phyloP scores from a whole-genome alignment of 2,888 invertebrate genomes.

The Abrostola tripartita region DNA sequence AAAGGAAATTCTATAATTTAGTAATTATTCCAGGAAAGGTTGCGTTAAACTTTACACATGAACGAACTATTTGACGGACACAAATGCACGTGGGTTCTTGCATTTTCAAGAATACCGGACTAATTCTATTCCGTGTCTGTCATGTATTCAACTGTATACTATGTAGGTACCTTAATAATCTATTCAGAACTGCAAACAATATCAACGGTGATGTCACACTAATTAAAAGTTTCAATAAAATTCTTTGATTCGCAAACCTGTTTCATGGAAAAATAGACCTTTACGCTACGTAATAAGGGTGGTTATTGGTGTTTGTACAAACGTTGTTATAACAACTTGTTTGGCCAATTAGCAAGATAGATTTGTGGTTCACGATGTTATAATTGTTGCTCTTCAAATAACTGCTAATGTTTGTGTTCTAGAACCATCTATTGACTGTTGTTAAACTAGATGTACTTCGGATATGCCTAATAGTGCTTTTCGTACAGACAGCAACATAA shows the following conservation, averaged over 20 bases:
- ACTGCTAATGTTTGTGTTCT: neutral
- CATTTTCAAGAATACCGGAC: too few species aligned
- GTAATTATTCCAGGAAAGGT: too few species aligned
- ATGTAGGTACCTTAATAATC: slow-evolving; percentile 39
- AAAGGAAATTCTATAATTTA: too few species aligned
- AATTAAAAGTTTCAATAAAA: slow-evolving; percentile 68
- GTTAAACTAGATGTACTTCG: neutral
- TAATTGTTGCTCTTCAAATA: slow-evolving; percentile 30
- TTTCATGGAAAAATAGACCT: slow-evolving; percentile 22
- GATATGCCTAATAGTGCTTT: too few species aligned
- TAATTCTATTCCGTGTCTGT: neutral
- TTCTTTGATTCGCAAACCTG: slow-evolving; percentile 17
- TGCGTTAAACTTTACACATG: too few species aligned
- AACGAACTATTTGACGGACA: too few species aligned
- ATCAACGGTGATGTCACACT: slow-evolving; percentile 47
- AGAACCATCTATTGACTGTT: neutral
- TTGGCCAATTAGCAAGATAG: slow-evolving; percentile 61
- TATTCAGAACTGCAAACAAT: slow-evolving; percentile 58
- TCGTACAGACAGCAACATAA: too few species aligned
- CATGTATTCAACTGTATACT: slow-evolving; percentile 9
- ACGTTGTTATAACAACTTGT: slow-evolving; percentile 41
- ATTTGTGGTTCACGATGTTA: slow-evolving; percentile 33
- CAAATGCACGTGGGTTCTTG: too few species aligned
- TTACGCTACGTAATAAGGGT: slow-evolving; percentile 3
- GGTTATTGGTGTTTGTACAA: neutral